Conservation (phyloP, 2,113 vertebrate species). For the Tringa solitaria region DNA sequence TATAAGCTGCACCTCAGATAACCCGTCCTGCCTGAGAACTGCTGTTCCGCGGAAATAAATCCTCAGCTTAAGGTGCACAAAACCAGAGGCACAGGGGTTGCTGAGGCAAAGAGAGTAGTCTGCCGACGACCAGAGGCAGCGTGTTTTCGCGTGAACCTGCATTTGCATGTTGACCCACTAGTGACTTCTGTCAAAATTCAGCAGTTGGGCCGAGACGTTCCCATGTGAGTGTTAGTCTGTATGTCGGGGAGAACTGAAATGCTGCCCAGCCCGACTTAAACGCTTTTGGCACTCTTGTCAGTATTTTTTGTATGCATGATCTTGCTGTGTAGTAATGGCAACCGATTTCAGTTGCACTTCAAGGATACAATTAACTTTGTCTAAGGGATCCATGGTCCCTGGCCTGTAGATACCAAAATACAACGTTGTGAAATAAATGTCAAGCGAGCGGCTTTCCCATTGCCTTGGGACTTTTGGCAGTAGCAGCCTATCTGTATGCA, state of each 20-base stretch:
- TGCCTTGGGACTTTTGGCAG: background rate
- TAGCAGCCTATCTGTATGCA: background rate
- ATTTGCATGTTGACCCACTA: background rate
- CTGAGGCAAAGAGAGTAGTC: background rate
- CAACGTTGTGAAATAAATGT: accelerated
- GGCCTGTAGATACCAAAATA: background rate
- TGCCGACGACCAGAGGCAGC: background rate
- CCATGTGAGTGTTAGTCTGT: background rate
- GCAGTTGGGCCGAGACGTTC: background rate
- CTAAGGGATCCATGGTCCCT: background rate
- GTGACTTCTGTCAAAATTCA: background rate
- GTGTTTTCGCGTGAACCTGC: background rate
- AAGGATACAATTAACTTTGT: background rate
- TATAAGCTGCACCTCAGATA: background rate
- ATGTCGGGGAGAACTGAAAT: background rate
- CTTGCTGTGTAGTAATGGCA: background rate
- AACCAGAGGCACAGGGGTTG: background rate
- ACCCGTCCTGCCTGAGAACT: background rate
- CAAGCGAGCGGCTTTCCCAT: background rate
- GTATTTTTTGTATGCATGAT: background rate
- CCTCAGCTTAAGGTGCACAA: background rate
- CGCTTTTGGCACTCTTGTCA: background rate
- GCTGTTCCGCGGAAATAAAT: background rate
- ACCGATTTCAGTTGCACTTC: background rate
- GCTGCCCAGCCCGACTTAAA: background rate